phyloP scores from a whole-genome alignment of 2,113 vertebrate genomes.

The Dolichallabes microphthalmus region DNA sequence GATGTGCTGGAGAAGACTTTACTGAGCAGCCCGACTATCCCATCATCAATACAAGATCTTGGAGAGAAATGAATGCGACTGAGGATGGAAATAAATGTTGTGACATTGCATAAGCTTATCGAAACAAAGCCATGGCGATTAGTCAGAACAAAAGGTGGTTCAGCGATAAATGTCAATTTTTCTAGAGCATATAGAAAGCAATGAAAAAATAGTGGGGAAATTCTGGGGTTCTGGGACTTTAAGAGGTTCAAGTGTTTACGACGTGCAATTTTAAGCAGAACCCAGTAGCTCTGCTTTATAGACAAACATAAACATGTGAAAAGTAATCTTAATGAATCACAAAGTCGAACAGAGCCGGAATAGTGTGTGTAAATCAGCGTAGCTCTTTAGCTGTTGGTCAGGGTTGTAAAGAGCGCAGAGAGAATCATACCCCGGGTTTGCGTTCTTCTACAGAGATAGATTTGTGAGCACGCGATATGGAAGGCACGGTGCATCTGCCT shows the following conservation, averaged over 20 bases:
- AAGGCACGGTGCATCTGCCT: not conserved
- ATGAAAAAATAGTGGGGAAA: not conserved
- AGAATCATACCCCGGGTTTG: not conserved
- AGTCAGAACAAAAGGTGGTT: too few species aligned
- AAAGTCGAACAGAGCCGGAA: not conserved
- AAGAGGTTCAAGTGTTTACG: not conserved
- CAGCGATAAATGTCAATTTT: too few species aligned
- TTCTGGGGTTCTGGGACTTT: not conserved
- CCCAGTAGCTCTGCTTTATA: not conserved
- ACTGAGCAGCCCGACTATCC: too few species aligned
- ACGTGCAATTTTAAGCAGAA: not conserved
- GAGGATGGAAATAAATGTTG: too few species aligned
- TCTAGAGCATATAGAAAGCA: not conserved
- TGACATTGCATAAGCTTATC: too few species aligned
- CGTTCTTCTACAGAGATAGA: slow-evolving; percentile 1
- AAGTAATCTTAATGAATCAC: not conserved
- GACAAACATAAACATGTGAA: slow-evolving; percentile 10
- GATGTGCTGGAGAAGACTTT: too few species aligned
- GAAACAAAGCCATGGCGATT: too few species aligned
- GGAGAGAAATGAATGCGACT: too few species aligned
- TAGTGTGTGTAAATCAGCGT: not conserved
- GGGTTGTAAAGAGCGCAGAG: not conserved
- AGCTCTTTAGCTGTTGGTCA: not conserved
- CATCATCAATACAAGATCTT: too few species aligned
- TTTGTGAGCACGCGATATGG: not conserved